Evolutionary conservation across 92 coral and sea anemone genomes (phyloP), one percentile per base, ranked within the genome.

Genomic region (Heliopora coerulea): DNA sequence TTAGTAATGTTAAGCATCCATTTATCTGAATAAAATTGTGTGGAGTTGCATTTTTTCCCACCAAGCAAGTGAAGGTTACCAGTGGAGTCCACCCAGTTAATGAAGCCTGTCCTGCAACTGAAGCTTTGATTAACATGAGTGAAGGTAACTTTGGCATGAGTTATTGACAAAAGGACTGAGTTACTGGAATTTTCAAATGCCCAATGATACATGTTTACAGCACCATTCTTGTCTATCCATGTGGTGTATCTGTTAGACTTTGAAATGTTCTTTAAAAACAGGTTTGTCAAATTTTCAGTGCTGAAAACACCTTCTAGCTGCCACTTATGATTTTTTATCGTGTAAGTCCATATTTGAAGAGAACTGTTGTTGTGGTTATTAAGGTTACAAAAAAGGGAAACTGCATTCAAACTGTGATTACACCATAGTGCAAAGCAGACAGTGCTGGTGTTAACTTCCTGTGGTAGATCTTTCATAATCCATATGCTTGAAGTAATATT

Each of bases 1-100:
- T 27, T 54, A 8, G 77, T 15, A 1, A 9, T 21, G 23, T 70
- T 35, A 18, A 84, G 88, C 20, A 75, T 17, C 96, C 97, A 92
- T 48, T 90, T 79, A 69, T 84, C 83, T 19, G 91, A 73, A 76
- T 80, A 78, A 0, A 60, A 49, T 54, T 73, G 57, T 29, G 42
- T 24, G 35, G 61, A 44, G 17, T 79, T 85, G 8, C 20, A 39
- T 6, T 65, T 61, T 60, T 82, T 66, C 25, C 97, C 96, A 35
- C 96, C 97, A 78, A 85, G 91, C 84, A 92, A 80, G 72, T 83
- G 86, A 65, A 92, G 75, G 50, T 82, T 64, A 26, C 86, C 88
- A 19, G 82, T 61, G 39, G 85, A 66, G 57, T 85, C 86, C 39
- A 64, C 37, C 97, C 97, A 92, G 14, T 86, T 54, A 6, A 70